Percentiles rank a stretch among this genome's conserved stretches.
Evolutionary conservation across 92 coral and sea anemone genomes (phyloP).

Genomic region (Epizoanthus scotinus): DNA sequence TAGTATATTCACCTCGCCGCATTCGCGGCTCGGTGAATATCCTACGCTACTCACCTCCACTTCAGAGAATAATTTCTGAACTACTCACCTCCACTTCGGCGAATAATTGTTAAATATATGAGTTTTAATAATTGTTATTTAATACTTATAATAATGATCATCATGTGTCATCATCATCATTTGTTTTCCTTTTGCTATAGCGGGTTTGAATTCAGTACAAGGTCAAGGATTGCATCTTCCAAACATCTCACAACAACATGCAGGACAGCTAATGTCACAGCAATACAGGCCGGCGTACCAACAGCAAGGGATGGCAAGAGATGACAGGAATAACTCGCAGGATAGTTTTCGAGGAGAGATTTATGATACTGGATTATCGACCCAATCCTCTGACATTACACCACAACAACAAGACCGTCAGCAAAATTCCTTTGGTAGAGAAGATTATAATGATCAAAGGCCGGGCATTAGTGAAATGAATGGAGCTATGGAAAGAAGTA

Average conservation of each 20-base stretch:
- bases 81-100: too few species aligned
- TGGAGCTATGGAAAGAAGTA: conserved; percentile 35
- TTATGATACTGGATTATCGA: conserved; percentile 8
- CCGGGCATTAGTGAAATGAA: conserved; percentile 12
- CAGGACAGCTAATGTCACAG: conserved; percentile 44
- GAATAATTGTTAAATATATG: too few species aligned
- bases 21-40: too few species aligned
- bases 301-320: conserved; percentile 24
- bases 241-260: conserved; percentile 47
- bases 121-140: too few species aligned
- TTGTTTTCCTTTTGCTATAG: conserved; percentile 35
- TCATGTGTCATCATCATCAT: neutral
- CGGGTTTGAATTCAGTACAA: conserved; percentile 85
- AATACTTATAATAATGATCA: too few species aligned
- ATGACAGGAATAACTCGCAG: conserved; percentile 24
- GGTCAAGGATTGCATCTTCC: conserved; percentile 64
- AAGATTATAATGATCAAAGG: neutral
- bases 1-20: too few species aligned
- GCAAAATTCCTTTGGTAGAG: conserved; percentile 8
- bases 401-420: neutral
- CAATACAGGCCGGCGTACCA: conserved; percentile 6
- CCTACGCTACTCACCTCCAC: too few species aligned
- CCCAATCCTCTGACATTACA: neutral
- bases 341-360: conserved; percentile 46
- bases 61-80: too few species aligned